Conservation (phyloP, 1,140 invertebrate species). For the Maconellicoccus hirsutus region DNA sequence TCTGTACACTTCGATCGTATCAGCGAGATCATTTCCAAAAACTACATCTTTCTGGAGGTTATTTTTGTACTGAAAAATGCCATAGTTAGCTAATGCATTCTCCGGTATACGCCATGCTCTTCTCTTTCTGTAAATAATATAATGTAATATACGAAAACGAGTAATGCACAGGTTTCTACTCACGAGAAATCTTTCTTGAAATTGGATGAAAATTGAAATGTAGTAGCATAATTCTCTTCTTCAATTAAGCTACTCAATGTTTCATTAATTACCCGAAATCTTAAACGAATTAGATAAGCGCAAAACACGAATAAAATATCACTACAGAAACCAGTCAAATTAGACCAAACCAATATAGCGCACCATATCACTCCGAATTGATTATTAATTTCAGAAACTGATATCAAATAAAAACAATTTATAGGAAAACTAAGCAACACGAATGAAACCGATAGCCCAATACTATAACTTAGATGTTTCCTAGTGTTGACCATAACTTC, state of each 20-base stretch:
- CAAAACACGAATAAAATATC: slow-evolving; percentile 27
- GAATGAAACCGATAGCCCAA: slow-evolving; percentile 22
- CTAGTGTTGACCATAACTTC: not conserved
- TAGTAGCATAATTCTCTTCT: not conserved
- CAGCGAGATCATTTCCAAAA: slow-evolving; percentile 12
- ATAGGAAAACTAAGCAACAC: slow-evolving; percentile 19
- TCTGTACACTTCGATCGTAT: slow-evolving; percentile 27
- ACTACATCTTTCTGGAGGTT: not conserved
- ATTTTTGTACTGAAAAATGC: not conserved
- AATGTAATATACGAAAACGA: not conserved
- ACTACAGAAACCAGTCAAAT: slow-evolving; percentile 24
- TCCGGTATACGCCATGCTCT: not conserved
- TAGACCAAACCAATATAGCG: slow-evolving; percentile 18
- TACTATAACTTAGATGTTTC: not conserved
- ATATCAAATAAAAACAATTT: slow-evolving; percentile 24
- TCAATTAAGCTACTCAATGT: slow-evolving; percentile 11
- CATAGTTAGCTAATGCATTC: not conserved
- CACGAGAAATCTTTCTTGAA: not conserved
- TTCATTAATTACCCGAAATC: slow-evolving; percentile 25
- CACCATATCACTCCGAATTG: slow-evolving; percentile 25
- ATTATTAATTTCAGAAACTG: slow-evolving; percentile 12
- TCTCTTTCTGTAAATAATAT: not conserved
- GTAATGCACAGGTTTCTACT: not conserved
- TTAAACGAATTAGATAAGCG: slow-evolving; percentile 21
- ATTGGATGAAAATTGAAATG: not conserved